phyloP scores from a whole-genome alignment of 2,797 vertebrate species.

The Arremon brunneinucha region DNA sequence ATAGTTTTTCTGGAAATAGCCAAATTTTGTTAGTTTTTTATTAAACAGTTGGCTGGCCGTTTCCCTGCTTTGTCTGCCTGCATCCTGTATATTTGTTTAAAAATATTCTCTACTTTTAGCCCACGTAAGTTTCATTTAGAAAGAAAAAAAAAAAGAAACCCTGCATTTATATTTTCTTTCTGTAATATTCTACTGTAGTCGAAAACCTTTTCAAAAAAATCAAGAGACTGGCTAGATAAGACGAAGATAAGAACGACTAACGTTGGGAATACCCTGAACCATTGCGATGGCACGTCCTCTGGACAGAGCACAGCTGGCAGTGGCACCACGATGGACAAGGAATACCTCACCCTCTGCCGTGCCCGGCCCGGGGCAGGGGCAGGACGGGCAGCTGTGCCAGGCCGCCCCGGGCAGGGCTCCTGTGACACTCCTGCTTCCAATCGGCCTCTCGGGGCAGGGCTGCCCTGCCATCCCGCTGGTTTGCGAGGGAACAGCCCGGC shows the following conservation, averaged over 20 bases:
- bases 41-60: constrained; percentile 79
- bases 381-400: background rate
- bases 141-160: background rate
- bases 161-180: constrained; percentile 81
- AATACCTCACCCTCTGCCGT: constrained; percentile 70
- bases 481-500: background rate
- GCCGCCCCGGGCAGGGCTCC: background rate
- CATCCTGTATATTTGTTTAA: constrained; percentile 86
- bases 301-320: constrained; percentile 59
- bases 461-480: background rate
- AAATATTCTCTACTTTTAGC: constrained; percentile 81
- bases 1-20: constrained; percentile 83
- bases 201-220: constrained; percentile 74
- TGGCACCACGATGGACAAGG: constrained; percentile 66
- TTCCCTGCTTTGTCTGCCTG: constrained; percentile 84
- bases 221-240: constrained; percentile 80
- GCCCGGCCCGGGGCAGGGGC: background rate
- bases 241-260: constrained; percentile 69
- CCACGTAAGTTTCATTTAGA: constrained; percentile 83
- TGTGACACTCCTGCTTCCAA: background rate
- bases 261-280: constrained; percentile 63
- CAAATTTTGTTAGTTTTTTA: constrained; percentile 78
- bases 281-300: constrained; percentile 70
- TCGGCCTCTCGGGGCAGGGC: background rate
- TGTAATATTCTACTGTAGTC: constrained; percentile 82